Percentiles rank a stretch among this genome's conserved stretches.
These are phyloP conservation scores for Aphelinus certus DNA, from an alignment of 1,140 invertebrate species.

Conservation along the genomic window DNA sequence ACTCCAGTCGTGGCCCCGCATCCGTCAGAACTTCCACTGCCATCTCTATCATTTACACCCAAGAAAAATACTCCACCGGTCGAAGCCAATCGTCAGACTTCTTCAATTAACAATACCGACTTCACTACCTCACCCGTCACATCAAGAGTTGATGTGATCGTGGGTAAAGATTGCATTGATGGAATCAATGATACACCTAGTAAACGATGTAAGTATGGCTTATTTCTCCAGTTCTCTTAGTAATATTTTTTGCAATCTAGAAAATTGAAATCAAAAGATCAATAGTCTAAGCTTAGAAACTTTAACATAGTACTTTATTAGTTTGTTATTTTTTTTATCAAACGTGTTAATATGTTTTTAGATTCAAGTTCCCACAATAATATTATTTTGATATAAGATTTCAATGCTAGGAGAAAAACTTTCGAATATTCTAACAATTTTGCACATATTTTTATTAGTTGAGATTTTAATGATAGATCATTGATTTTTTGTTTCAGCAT, in stretches of 20 bases:
- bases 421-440: neutral
- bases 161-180: slow-evolving; percentile 47
- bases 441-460: neutral
- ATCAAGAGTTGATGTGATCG: slow-evolving; percentile 38
- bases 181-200: slow-evolving; percentile 49
- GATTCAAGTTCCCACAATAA: too few species aligned
- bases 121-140: slow-evolving; percentile 32
- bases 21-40: slow-evolving; percentile 61
- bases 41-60: slow-evolving; percentile 57
- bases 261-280: neutral
- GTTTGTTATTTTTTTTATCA: neutral
- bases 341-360: neutral
- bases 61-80: slow-evolving; percentile 46
- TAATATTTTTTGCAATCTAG: neutral
- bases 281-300: too few species aligned
- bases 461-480: slow-evolving; percentile 1
- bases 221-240: neutral
- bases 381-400: neutral
- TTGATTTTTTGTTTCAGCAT: slow-evolving; percentile 45
- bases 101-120: slow-evolving; percentile 25
- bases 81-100: neutral
- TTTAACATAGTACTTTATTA: neutral
- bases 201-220: slow-evolving; percentile 52
- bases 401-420: too few species aligned
- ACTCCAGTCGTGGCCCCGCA: slow-evolving; percentile 59